These are phyloP conservation scores for Napeogenes inachia DNA, from an alignment of 2,888 invertebrate species.

Conservation along the genomic window DNA sequence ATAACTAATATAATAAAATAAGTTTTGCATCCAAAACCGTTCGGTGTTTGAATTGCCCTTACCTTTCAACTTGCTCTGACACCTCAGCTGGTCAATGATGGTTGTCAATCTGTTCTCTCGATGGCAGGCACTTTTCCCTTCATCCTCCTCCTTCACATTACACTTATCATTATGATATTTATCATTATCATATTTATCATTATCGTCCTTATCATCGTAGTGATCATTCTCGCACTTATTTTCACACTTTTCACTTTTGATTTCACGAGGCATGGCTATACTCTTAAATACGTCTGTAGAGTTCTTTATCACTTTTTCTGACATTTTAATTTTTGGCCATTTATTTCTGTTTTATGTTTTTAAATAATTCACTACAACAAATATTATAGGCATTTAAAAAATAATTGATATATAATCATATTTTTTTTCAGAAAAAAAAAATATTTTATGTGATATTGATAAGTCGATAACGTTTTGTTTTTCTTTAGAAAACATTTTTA, in stretches of 20 bases:
- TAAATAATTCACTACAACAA: too few relatives aligned
- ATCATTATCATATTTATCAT: slow-evolving; percentile 22
- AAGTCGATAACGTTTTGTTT: too few relatives aligned
- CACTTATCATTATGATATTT: slow-evolving; percentile 21
- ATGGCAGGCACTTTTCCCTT: slow-evolving; percentile 41
- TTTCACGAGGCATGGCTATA: slow-evolving; percentile 14
- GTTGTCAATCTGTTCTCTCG: slow-evolving; percentile 65
- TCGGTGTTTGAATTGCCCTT: slow-evolving; percentile 23
- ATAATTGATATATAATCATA: neutral
- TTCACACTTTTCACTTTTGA: slow-evolving; percentile 12
- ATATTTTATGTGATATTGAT: too few relatives aligned
- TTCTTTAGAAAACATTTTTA: too few relatives aligned
- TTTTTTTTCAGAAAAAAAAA: neutral
- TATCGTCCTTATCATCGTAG: neutral
- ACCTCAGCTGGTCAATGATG: slow-evolving; percentile 71
- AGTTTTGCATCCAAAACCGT: too few relatives aligned
- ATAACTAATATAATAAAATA: too few relatives aligned
- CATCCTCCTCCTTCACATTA: slow-evolving; percentile 44
- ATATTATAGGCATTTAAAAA: too few relatives aligned
- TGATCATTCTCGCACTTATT: slow-evolving; percentile 7
- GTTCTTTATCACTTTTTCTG: slow-evolving; percentile 31
- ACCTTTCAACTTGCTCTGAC: slow-evolving; percentile 68
- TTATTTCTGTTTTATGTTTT: too few relatives aligned
- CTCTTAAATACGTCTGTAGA: slow-evolving; percentile 25
- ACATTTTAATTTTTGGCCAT: slow-evolving; percentile 28